Conservation (phyloP, 2,113 vertebrate genomes). For the Mirounga angustirostris region DNA sequence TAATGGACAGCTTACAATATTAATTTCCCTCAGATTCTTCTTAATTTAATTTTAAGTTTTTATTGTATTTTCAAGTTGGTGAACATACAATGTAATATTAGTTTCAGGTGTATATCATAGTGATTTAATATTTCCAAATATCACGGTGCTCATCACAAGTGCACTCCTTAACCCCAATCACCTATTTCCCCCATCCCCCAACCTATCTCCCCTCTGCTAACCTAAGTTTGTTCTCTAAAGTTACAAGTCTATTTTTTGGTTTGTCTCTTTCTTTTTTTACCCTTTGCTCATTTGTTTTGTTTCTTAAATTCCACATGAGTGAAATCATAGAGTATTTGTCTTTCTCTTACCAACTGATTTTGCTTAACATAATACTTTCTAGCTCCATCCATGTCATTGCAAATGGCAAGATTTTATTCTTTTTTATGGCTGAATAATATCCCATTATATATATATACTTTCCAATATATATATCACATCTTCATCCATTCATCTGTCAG, state of each 20-base stretch:
- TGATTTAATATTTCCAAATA: neutral
- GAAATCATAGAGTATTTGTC: neutral
- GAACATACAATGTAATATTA: neutral
- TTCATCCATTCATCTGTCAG: neutral
- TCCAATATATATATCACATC: neutral
- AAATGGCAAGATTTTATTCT: neutral
- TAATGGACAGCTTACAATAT: neutral
- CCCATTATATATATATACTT: neutral
- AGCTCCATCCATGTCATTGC: neutral
- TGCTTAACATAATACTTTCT: neutral
- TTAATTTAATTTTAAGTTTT: neutral
- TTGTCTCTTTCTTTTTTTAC: neutral
- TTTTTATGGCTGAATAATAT: neutral
- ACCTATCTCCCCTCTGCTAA: neutral
- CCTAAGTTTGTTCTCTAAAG: neutral
- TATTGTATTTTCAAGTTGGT: neutral
- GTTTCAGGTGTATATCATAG: neutral
- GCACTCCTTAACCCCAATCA: neutral
- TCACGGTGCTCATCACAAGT: neutral
- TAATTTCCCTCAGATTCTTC: neutral
- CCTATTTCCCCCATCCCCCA: neutral
- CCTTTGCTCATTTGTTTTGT: neutral
- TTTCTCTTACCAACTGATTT: neutral
- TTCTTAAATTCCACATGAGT: neutral
- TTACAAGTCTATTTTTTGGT: neutral